These are phyloP conservation scores for Cotesia glomerata DNA, from an alignment of 1,140 invertebrate genomes.

Conservation along the genomic window DNA sequence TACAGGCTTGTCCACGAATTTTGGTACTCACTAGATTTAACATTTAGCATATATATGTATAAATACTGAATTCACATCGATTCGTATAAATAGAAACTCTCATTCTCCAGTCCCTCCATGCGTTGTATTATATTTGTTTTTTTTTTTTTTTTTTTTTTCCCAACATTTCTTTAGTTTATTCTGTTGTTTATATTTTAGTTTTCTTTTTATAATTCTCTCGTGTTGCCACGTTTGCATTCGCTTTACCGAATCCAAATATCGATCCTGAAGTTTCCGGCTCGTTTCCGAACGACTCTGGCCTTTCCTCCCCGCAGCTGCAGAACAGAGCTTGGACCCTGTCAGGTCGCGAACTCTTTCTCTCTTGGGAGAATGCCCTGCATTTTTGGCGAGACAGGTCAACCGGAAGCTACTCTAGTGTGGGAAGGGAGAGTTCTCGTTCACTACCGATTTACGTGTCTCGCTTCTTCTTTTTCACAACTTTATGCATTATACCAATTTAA, in stretches of 20 bases:
- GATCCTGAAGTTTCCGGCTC: slow-evolving; percentile 47
- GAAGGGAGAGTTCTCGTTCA: slow-evolving; percentile 1
- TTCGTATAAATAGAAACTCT: too few relatives aligned
- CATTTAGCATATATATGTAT: not conserved
- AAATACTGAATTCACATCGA: not conserved
- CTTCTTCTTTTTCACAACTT: not conserved
- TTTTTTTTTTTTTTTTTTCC: not conserved
- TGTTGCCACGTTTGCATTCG: slow-evolving; percentile 17
- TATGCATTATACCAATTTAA: slow-evolving; percentile 2
- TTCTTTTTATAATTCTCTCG: not conserved
- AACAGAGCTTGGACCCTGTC: not conserved
- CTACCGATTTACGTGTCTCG: not conserved
- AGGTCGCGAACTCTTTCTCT: not conserved
- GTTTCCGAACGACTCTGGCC: slow-evolving; percentile 29
- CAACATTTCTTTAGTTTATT: too few relatives aligned
- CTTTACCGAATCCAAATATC: slow-evolving; percentile 38
- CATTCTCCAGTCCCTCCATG: not conserved
- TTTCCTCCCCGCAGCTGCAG: not conserved
- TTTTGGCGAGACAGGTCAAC: slow-evolving; percentile 47
- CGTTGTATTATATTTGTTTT: not conserved
- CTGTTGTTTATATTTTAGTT: not conserved
- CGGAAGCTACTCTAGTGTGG: slow-evolving; percentile 34
- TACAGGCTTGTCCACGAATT: not conserved
- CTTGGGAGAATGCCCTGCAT: slow-evolving; percentile 36
- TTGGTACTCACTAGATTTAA: not conserved